Base-by-base conservation (phyloP, 2,113 vertebrate species). In the Protobothrops mucrosquamatus region DNA sequence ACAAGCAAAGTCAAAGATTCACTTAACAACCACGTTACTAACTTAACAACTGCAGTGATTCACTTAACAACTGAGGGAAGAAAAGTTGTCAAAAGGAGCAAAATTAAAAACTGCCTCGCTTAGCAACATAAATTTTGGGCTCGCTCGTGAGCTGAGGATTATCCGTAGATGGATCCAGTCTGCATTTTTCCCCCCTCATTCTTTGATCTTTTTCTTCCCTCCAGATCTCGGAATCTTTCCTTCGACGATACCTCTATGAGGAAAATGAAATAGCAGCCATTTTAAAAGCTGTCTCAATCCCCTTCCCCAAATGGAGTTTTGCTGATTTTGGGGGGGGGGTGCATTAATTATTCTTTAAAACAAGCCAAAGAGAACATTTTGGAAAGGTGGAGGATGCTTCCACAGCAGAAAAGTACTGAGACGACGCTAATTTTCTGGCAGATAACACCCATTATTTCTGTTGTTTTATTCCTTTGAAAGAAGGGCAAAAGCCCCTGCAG, bases 341-440 rank as follows among this genome's bases (percentile, higher is more conserved):
- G 92, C 94, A 95, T 39, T 14, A 52, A 91, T 91, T 96, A 93
- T 95, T 81, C 1, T 0, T 94, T 93, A 91, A 92, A 94, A 52
- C 91, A 6, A 55, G 2, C 0, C 0, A 15, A 56, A 59, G 22
- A 56, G 88, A 93, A 69, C 91, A 4, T 85, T 69, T 92, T 43
- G 90, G 51, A 88, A 54, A 39, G 81, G 89, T 39, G 89, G 51
- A 96, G 94, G 86, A 59, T 0, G 14, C 55, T 15, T 3, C 48
- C 91, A 26, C 34, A 9, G 14, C 89, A 85, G 3, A 43, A 91
- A 34, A 69, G 5, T 0, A 1, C 9, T 2, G 92, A 92, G n/a
- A 39, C n/a, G 34, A 34, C 34, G 69, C 69, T 39, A 0, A 22
- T 81, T 81, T 81, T 9, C 69, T 39, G 69, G 69, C 15, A 39